Base-by-base conservation (phyloP, 1,140 invertebrate species). In the Oreohelix idahoensis region DNA sequence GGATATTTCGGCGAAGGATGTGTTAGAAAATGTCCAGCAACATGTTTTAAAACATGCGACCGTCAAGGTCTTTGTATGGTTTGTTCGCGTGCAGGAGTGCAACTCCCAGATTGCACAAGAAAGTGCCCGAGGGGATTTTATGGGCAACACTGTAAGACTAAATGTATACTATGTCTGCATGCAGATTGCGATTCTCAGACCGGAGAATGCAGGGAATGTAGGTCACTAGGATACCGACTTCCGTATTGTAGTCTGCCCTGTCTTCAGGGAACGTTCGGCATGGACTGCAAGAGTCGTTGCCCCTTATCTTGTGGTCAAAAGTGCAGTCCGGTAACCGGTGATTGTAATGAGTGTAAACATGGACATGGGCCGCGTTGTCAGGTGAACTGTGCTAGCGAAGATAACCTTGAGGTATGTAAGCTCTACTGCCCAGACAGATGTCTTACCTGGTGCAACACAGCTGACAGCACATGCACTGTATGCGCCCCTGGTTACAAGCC, bases 401-500 rank as follows among this genome's bases (percentile, higher is more conserved):
- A 15, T 2, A 53, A 79, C 23, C 13, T 4, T 20, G 77, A 63
- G 20, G 39, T 66, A 20, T 79, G 77, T 26, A 69, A 20, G n/a
- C 58, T 66, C 5, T 79, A 79, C n/a, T 79, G 77, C 29, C 77
- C 58, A 0, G 36, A 23, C 77, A 58, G 32, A 26, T 79, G 77
- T 66, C 26, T 79, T 13, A 69, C 53, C 35, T 79, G 77, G 77
- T 79, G 77, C n/a, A 79, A 66, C 77, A 39, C 77, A 1, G 29
- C 38, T n/a, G 32, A 20, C 10, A 2, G 51, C 13, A 29, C 13
- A 13, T 79, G 77, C 29, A 26, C 32, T 39, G 51, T 79, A 2
- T 79, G 77, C 32, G 8, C 36, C 0, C 63, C 77, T 5, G 77
- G 77, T 8, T 79, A 66, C 26, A 58, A 58, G 13, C 53, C 77